A percentile compares a stretch with the other conserved stretches of the same genome.
These are phyloP conservation scores for Drosophila paulistorum DNA, from an alignment of 1,140 invertebrate genomes.

Conservation along the genomic window DNA sequence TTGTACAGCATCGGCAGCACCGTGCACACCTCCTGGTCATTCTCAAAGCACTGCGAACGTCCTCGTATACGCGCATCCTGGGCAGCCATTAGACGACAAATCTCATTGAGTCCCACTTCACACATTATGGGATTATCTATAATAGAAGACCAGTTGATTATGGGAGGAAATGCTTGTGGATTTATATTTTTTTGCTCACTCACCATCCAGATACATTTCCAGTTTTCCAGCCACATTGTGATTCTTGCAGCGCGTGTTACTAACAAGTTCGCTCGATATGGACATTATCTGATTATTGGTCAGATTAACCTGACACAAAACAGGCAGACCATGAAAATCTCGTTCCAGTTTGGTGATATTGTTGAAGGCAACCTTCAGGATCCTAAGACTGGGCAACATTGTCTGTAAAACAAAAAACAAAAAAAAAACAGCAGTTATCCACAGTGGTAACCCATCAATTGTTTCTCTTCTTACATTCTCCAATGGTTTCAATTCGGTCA, in stretches of 20 bases:
- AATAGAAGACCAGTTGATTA: too few relatives aligned
- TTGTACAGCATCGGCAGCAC: slow-evolving; percentile 83
- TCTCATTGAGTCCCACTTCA: slow-evolving; percentile 87
- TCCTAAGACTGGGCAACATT: slow-evolving; percentile 89
- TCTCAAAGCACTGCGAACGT: slow-evolving; percentile 84
- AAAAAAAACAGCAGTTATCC: too few relatives aligned
- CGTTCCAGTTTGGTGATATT: slow-evolving; percentile 88
- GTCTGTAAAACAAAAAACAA: slow-evolving; percentile 84
- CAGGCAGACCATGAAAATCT: slow-evolving; percentile 91
- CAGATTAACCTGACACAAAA: slow-evolving; percentile 90
- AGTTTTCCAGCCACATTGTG: slow-evolving; percentile 89
- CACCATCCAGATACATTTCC: slow-evolving; percentile 91
- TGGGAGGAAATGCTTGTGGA: too few relatives aligned
- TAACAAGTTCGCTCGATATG: slow-evolving; percentile 88
- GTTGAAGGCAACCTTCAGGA: slow-evolving; percentile 90
- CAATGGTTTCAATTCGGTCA: slow-evolving; percentile 90
- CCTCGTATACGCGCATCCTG: slow-evolving; percentile 88
- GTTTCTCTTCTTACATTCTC: slow-evolving; percentile 86
- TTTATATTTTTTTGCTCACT: slow-evolving; percentile 25
- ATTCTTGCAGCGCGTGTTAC: slow-evolving; percentile 90
- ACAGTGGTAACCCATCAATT: not conserved
- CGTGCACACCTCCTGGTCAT: slow-evolving; percentile 83
- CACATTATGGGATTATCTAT: slow-evolving; percentile 91
- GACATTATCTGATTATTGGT: slow-evolving; percentile 89
- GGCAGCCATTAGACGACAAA: slow-evolving; percentile 87